Evolutionary conservation across 2,888 invertebrate genomes (phyloP).

Genomic region (Drosophila rubida): DNA sequence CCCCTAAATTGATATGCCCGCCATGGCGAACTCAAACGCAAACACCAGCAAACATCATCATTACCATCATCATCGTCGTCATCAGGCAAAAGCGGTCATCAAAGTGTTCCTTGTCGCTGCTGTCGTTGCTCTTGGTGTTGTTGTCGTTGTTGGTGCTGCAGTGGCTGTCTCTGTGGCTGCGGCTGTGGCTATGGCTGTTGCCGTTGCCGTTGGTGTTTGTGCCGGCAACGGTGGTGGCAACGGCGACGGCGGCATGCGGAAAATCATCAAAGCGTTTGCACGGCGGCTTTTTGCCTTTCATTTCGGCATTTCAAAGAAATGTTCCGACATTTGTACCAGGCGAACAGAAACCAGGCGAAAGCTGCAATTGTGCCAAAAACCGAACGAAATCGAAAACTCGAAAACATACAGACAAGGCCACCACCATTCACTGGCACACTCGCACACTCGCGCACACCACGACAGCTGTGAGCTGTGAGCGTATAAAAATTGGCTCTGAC

Average conservation of each 20-base stretch:
- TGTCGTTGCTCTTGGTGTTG: constrained; percentile 32
- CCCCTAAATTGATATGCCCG: constrained; percentile 78
- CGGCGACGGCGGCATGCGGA: constrained; percentile 67
- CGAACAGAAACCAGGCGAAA: constrained; percentile 67
- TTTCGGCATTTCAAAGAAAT: constrained; percentile 80
- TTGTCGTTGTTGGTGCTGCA: constrained; percentile 15
- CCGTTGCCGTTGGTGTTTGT: constrained; percentile 26
- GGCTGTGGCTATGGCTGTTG: constrained; percentile 18
- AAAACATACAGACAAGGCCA: constrained; percentile 46
- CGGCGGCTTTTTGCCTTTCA: constrained; percentile 76
- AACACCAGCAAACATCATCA: constrained; percentile 73
- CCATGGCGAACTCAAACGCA: constrained; percentile 68
- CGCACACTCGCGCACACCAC: constrained; percentile 32
- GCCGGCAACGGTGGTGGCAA: constrained; percentile 36
- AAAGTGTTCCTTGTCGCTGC: constrained; percentile 62
- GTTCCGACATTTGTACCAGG: constrained; percentile 80
- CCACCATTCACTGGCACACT: constrained; percentile 18
- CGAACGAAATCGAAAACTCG: constrained; percentile 71
- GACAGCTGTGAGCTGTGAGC: constrained; percentile 49
- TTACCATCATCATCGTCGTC: constrained; percentile 22
- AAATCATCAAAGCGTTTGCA: constrained; percentile 77
- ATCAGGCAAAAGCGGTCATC: constrained; percentile 59
- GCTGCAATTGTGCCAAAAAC: constrained; percentile 72
- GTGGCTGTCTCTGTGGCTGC: constrained; percentile 23
- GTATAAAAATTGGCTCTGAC: constrained; percentile 77